phyloP scores from a whole-genome alignment of 2,797 vertebrate species.

The Pantherophis alleghaniensis region DNA sequence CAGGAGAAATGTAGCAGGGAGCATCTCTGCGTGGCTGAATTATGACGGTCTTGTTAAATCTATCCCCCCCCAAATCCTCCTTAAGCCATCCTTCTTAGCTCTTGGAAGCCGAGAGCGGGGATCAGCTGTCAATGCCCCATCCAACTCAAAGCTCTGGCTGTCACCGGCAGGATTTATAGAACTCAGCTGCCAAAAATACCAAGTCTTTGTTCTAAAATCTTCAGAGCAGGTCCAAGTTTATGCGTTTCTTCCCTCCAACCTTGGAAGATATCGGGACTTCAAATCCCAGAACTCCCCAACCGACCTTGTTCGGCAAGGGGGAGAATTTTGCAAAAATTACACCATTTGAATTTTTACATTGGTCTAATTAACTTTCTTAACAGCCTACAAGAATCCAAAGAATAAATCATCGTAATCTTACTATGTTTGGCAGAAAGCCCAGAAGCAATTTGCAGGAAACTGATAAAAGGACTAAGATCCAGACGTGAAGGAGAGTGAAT shows the following conservation, averaged over 20 bases:
- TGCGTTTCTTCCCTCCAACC: not conserved
- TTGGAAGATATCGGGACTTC: not conserved
- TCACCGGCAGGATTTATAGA: not conserved
- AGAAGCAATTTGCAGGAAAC: too few species aligned
- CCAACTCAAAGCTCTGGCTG: not conserved
- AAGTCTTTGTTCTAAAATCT: not conserved
- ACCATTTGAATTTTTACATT: not conserved
- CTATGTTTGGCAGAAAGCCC: too few species aligned
- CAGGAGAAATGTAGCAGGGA: not conserved
- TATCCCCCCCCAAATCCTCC: not conserved
- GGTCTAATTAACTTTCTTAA: too few species aligned
- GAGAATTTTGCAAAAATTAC: not conserved
- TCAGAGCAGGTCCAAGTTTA: not conserved
- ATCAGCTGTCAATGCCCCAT: not conserved
- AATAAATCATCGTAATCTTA: too few species aligned
- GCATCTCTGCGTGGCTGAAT: rapidly evolving
- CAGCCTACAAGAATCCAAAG: too few species aligned
- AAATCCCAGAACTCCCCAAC: not conserved
- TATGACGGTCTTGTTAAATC: not conserved
- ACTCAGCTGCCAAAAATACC: not conserved
- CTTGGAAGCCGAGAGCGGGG: not conserved
- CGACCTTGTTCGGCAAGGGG: not conserved
- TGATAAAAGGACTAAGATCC: too few species aligned
- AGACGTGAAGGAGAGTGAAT: too few species aligned
- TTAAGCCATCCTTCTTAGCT: slow-evolving; percentile 12